Evolutionary conservation across 2,797 vertebrate genomes (phyloP).

Genomic region (Lithobates sylvaticus): DNA sequence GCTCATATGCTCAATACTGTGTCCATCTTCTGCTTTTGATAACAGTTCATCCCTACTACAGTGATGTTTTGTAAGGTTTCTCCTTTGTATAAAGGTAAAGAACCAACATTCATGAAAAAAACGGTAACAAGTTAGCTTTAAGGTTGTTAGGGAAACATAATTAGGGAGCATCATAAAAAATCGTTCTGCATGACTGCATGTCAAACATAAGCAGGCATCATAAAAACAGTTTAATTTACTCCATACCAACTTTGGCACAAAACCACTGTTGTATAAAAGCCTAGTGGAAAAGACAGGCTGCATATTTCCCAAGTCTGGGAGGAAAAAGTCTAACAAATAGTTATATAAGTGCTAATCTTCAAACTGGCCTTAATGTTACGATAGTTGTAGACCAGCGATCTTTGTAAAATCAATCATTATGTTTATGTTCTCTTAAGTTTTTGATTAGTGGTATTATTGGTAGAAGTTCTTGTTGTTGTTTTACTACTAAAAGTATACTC

Average conservation of each 20-base stretch:
- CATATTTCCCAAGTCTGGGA: slow-evolving; percentile 42
- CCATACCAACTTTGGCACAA: slow-evolving; percentile 57
- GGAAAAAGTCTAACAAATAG: slow-evolving; percentile 49
- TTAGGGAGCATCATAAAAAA: slow-evolving; percentile 62
- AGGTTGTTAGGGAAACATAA: slow-evolving; percentile 61
- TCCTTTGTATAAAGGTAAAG: slow-evolving; percentile 10
- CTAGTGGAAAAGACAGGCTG: slow-evolving; percentile 44
- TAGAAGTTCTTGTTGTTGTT: not conserved
- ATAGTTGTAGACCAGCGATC: not conserved
- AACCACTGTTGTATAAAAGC: slow-evolving; percentile 58
- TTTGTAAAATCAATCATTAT: not conserved
- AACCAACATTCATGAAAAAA: slow-evolving; percentile 16
- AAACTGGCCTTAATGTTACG: slow-evolving; percentile 17
- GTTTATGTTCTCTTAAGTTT: not conserved
- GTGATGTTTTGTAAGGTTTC: slow-evolving; percentile 18
- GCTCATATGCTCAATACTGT: not conserved
- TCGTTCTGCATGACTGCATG: slow-evolving; percentile 62
- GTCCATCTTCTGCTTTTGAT: not conserved
- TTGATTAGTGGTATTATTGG: not conserved
- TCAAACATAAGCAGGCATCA: slow-evolving; percentile 57
- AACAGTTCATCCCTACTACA: not conserved
- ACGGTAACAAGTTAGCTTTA: slow-evolving; percentile 33
- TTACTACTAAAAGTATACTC: not conserved
- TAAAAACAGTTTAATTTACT: slow-evolving; percentile 62
- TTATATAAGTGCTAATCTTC: slow-evolving; percentile 43